Base-by-base conservation (phyloP, 2,888 invertebrate genomes). In the Gymnocheta viridis region DNA sequence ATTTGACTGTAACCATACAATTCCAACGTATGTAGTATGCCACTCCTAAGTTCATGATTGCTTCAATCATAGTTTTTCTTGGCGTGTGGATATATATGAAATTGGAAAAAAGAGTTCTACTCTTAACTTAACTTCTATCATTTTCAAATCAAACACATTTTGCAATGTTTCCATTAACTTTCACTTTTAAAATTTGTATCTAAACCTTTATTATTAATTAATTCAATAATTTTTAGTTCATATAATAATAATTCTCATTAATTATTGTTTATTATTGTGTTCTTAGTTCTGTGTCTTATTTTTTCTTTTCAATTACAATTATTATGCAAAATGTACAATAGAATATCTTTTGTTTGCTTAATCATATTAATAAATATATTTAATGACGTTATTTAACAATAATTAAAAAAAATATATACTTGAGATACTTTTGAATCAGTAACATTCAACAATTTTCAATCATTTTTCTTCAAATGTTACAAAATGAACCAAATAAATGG, bases 101-200 rank as follows among this genome's bases (percentile, higher is more conserved):
- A n/a, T n/a, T n/a, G n/a, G n/a, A n/a, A n/a, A n/a, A n/a, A n/a
- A n/a, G n/a, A n/a, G n/a, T n/a, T n/a, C n/a, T n/a, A n/a, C n/a
- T n/a, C n/a, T n/a, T n/a, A n/a, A n/a, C n/a, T n/a, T n/a, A n/a
- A n/a, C n/a, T n/a, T n/a, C 29, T 1, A 32, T 5, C 17, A 0
- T 2, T 79, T 19, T 2, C 4, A 85, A 85, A 60, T 80, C 10
- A 84, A 85, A 85, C 82, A 81, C 80, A 47, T 27, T n/a, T 32
- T 19, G 22, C 69, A 27, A 22, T 38, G 29, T 69, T 66, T 60
- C 86, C 87, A 88, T 87, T 87, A 90, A 89, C 88, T 89, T 89
- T 89, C 88, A 89, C 89, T 91, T 72, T 91, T 90, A 91, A 91
- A 91, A 91, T 91, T 91, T 91, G 91, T 91, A 91, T 91, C 91